Evolutionary conservation across 2,888 invertebrate species (phyloP), one percentile per base, ranked within the genome.

Genomic region (Nemapogon koenigi): DNA sequence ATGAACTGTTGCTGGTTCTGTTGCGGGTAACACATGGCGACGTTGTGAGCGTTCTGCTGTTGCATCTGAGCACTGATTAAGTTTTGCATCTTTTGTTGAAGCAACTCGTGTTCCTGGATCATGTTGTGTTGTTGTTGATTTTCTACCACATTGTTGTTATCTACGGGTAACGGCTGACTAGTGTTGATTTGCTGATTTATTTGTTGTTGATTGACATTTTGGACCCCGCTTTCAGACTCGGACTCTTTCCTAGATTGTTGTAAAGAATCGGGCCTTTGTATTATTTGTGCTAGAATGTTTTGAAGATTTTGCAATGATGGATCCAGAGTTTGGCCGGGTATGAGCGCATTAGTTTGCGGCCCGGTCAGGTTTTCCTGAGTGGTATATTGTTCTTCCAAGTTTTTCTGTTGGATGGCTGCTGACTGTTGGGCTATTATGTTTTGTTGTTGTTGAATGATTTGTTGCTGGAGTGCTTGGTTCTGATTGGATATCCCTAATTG

Each of bases 401-500:
- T 81, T 49, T 69, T 81, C 50, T 79, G 79, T 29, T 78, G 79
- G 43, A 75, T 73, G 2, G 73, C 68, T 2, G 62, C 75, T 7
- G 76, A 76, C 49, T 76, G 75, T 27, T 78, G 79, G n/a, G 65
- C 62, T 43, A 68, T 69, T 25, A 78, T 67, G 38, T 62, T 69
- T 45, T 79, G 76, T 49, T 81, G 68, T 42, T 71, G 73, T 50
- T 80, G 72, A 22, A 76, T 68, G 26, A 83, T 78, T 32, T 83
- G 67, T 35, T 83, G 83, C 45, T 83, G 83, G 38, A 83, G 57
- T 16, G 67, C 79, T 47, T 76, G 81, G 55, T 64, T 83, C 56
- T 76, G 72, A 35, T 61, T 70, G 46, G 52, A 67, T 44, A 72
- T 62, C 6, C 10, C 10, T 2, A 27, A 66, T 44, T 72, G 63